Evolutionary conservation across 1,140 invertebrate genomes (phyloP).

Genomic region (Oryzaephilus surinamensis): DNA sequence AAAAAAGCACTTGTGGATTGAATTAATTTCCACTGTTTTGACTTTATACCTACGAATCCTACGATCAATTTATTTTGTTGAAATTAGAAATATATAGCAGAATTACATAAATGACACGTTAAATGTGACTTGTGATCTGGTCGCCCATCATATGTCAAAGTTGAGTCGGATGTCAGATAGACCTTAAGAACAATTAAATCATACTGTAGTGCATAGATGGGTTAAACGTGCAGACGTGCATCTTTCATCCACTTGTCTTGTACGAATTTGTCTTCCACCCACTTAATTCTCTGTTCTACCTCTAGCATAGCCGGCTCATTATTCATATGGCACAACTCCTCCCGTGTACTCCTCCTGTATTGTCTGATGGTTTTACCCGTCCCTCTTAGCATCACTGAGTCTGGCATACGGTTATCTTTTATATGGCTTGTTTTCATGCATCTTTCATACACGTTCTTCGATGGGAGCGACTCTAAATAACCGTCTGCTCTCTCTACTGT

Average conservation of each 20-base stretch:
- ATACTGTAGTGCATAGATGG: constrained; percentile 1
- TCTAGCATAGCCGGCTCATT: constrained; percentile 18
- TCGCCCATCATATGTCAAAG: no score
- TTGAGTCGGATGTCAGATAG: no score
- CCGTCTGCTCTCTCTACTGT: no score
- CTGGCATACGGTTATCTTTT: background rate
- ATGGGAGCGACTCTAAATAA: no score
- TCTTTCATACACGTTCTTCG: constrained; percentile 4
- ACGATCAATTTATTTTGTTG: background rate
- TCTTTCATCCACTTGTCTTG: constrained; percentile 25
- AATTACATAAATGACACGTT: no score
- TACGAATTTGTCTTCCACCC: constrained; percentile 23
- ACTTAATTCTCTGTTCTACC: constrained; percentile 22
- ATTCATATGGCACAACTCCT: constrained; percentile 20
- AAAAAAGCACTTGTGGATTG: no score
- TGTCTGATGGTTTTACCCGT: no score
- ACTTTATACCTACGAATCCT: no score
- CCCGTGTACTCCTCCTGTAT: constrained; percentile 8
- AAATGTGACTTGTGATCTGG: no score
- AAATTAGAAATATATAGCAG: background rate
- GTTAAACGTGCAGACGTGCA: constrained; percentile 21
- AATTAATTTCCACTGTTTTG: no score
- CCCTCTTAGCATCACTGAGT: constrained; percentile 2
- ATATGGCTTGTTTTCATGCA: constrained; percentile 1
- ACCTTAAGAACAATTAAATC: background rate